These are phyloP conservation scores for Podargus strigoides DNA, from an alignment of 2,797 vertebrate genomes.

Conservation along the genomic window DNA sequence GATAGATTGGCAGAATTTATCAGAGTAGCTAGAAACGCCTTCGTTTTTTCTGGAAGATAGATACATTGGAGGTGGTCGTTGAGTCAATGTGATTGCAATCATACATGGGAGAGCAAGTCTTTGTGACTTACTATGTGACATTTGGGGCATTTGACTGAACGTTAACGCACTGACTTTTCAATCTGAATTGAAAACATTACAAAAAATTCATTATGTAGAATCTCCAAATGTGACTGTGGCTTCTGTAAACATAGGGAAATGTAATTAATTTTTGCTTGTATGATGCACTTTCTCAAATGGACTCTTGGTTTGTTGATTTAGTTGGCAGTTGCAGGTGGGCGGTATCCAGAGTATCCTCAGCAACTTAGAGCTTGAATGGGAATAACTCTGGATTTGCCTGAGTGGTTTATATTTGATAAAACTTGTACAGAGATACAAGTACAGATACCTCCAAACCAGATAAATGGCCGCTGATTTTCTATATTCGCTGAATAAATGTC, in stretches of 20 bases:
- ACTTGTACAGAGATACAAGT: not conserved
- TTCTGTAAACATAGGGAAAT: not conserved
- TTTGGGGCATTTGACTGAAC: slow-evolving; percentile 33
- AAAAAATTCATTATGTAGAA: not conserved
- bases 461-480: not conserved
- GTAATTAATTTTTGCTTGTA: not conserved
- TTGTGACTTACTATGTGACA: not conserved
- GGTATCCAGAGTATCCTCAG: not conserved
- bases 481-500: not conserved
- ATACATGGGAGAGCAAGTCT: not conserved
- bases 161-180: not conserved
- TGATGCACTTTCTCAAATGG: not conserved
- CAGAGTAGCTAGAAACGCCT: not conserved
- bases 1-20: not conserved
- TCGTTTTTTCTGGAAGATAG: not conserved
- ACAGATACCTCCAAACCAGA: not conserved
- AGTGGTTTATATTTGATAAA: not conserved
- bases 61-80: not conserved
- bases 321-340: not conserved
- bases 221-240: not conserved
- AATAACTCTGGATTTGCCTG: not conserved
- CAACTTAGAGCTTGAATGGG: not conserved
- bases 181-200: slow-evolving; percentile 41
- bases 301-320: not conserved
- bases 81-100: not conserved